Conservation (phyloP, 2,888 invertebrate genomes). For the Steromphala cineraria region DNA sequence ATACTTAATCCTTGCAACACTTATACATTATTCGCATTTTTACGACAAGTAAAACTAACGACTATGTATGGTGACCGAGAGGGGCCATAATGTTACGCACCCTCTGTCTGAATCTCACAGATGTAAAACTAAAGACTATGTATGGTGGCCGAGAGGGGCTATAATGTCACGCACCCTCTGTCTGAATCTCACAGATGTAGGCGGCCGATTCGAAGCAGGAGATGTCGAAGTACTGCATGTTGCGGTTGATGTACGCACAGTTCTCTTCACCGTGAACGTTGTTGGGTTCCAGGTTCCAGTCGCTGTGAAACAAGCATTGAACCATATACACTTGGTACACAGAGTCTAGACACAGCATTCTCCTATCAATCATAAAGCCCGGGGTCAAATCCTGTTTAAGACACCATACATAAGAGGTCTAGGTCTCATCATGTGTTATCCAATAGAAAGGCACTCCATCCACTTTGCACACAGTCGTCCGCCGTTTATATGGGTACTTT, state of each 20-base stretch:
- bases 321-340: not conserved
- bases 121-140: too few species aligned
- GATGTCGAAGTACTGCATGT: conserved; percentile 50
- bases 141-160: too few species aligned
- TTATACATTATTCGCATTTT: not conserved
- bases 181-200: conserved; percentile 54
- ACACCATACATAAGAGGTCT: not conserved
- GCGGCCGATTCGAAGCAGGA: conserved; percentile 40
- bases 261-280: conserved; percentile 51
- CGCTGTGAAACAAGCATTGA: conserved; percentile 35
- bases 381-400: too few species aligned
- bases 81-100: too few species aligned
- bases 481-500: too few species aligned
- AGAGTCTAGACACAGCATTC: not conserved
- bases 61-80: too few species aligned
- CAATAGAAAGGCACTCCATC: too few species aligned
- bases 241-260: conserved; percentile 46
- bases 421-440: too few species aligned
- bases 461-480: too few species aligned
- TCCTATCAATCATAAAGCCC: too few species aligned
- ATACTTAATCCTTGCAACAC: too few species aligned
- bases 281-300: conserved; percentile 59
- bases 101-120: too few species aligned
- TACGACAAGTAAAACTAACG: not conserved
- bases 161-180: conserved; percentile 42